Evolutionary conservation across 2,888 invertebrate species (phyloP), one percentile per base, ranked within the genome.

Genomic region (Mimumesa dahlbomi): DNA sequence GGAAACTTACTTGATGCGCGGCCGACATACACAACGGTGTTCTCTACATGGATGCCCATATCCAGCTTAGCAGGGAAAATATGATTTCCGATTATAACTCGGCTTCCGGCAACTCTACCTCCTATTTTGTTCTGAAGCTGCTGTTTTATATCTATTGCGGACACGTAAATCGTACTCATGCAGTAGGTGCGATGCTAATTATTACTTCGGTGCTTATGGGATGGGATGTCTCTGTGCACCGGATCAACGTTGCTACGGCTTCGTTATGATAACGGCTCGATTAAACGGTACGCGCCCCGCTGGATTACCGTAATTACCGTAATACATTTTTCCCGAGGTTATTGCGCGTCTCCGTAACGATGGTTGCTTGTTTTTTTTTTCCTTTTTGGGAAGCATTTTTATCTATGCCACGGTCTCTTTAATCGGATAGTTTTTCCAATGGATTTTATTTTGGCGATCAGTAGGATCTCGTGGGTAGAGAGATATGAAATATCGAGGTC

Each of bases 41-140:
- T 87, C 79, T 87, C 86, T 84, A 88, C 85, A 86, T 86, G 88
- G 84, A 85, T 86, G 85, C 87, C 87, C 75, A 83, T 84, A 86
- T 87, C 88, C 87, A 87, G 87, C 88, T 88, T 88, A 85, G 83
- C 82, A 77, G 78, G 75, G 77, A 84, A 83, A 83, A 85, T 82
- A 83, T 75, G 82, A 82, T 77, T 82, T 85, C 82, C 85, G 81
- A 83, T 85, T 82, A 86, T 82, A 84, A 85, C 75, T 82, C 70
- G 74, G 77, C 78, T 76, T 77, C 83, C 80, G 73, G 81, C 79
- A 80, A 78, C 75, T 82, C 75, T 73, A 79, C 58, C 77, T 77
- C 74, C 81, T 82, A 79, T 65, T 78, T n/a, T 79, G 74, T 71
- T 76, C 70, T n/a, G 77, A 65, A 73, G 74, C 77, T 74, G 81